Evolutionary conservation across 2,113 vertebrate species (phyloP).

Genomic region (Apistogramma diplotaenia): DNA sequence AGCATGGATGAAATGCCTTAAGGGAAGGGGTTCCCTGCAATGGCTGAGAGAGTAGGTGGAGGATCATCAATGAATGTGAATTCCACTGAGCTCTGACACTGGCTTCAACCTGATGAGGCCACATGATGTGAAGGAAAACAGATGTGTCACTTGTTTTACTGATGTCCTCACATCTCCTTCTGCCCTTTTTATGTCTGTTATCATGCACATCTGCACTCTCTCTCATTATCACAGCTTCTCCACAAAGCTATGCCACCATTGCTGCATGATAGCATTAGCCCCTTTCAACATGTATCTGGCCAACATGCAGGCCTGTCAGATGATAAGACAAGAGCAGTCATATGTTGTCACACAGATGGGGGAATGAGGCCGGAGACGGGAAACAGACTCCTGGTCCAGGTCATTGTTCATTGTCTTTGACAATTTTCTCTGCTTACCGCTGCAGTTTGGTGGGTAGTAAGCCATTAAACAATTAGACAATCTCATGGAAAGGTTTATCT

Average conservation of each 20-base stretch:
- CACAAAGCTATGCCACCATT: conserved; percentile 12
- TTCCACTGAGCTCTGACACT: background rate
- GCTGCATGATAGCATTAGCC: conserved; percentile 17
- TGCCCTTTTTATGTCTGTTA: background rate
- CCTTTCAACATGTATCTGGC: conserved; percentile 28
- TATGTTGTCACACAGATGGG: conserved; percentile 53
- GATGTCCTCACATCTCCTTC: background rate
- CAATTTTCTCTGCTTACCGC: conserved; percentile 50
- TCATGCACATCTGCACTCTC: background rate
- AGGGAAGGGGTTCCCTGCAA: conserved; percentile 24
- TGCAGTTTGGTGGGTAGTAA: conserved; percentile 48
- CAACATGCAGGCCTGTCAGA: conserved; percentile 54
- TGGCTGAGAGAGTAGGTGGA: background rate
- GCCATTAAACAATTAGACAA: conserved; percentile 21
- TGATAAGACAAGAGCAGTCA: conserved; percentile 69
- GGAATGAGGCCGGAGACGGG: conserved; percentile 44
- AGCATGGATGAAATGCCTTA: conserved; percentile 13
- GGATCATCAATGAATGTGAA: background rate
- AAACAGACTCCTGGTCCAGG: conserved; percentile 57
- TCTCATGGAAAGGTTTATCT: conserved; percentile 21
- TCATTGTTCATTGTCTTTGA: conserved; percentile 64
- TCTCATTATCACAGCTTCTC: background rate
- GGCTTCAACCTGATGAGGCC: background rate
- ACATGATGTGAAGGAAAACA: background rate
- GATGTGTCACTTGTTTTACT: background rate